These are phyloP conservation scores for Trilocha varians DNA, from an alignment of 2,888 invertebrate species.

Conservation along the genomic window DNA sequence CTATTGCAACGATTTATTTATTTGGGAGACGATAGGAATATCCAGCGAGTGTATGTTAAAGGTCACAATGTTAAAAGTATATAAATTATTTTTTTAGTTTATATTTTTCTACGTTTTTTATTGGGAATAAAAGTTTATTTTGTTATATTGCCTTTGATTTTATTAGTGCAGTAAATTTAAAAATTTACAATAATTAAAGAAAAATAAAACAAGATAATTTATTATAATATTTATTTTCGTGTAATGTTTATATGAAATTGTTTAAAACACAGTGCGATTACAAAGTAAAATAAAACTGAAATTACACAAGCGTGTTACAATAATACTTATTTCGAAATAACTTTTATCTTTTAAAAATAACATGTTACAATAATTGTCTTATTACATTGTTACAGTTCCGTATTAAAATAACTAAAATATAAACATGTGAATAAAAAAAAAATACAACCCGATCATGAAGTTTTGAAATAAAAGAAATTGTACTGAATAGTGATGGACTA, in stretches of 20 bases:
- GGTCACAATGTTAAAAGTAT: constrained; percentile 63
- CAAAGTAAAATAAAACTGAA: constrained; percentile 60
- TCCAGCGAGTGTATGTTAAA: constrained; percentile 81
- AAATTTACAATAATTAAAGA: background rate
- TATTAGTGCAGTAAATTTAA: no score
- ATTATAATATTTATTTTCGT: constrained; percentile 56
- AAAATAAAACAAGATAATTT: constrained; percentile 19
- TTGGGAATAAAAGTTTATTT: background rate
- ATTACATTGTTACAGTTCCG: constrained; percentile 9
- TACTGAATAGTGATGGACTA: no score
- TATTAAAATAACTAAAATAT: background rate
- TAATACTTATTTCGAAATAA: constrained; percentile 2
- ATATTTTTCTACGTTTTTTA: background rate
- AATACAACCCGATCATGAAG: background rate
- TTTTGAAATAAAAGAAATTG: constrained; percentile 7
- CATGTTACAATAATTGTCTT: background rate
- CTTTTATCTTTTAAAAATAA: background rate
- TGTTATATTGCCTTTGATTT: no score
- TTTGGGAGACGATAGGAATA: constrained; percentile 88
- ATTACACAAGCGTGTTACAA: constrained; percentile 25
- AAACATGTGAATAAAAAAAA: background rate
- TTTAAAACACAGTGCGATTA: constrained; percentile 68
- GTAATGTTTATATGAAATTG: constrained; percentile 58
- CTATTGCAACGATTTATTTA: constrained; percentile 84
- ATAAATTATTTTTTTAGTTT: background rate